Conservation (phyloP, 2,113 vertebrate genomes). For the Catagonus wagneri region DNA sequence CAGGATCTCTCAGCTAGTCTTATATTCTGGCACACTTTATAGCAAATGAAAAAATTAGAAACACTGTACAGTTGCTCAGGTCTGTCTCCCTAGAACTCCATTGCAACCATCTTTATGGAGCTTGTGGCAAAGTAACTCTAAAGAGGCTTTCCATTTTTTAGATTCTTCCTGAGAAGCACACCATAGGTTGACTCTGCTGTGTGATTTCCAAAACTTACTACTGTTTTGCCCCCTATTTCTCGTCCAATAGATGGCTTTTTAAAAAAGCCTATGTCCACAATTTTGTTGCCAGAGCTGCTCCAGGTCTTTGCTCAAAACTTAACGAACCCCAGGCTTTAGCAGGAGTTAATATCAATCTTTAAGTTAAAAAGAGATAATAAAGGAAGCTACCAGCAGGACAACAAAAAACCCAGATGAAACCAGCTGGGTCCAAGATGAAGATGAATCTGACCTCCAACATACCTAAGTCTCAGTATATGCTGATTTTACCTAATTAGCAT, state of each 20-base stretch:
- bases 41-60: not conserved
- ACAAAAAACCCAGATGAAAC: not conserved
- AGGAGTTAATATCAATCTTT: not conserved
- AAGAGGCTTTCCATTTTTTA: not conserved
- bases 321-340: not conserved
- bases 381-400: not conserved
- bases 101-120: not conserved
- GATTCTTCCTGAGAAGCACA: not conserved
- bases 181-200: not conserved
- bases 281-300: not conserved
- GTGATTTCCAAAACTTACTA: not conserved
- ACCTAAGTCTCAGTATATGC: no score
- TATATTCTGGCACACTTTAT: not conserved
- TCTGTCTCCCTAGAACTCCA: not conserved
- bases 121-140: not conserved
- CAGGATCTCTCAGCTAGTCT: not conserved
- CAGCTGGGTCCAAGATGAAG: not conserved
- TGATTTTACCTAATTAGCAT: not conserved
- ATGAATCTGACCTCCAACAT: not conserved
- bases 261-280: not conserved
- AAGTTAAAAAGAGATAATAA: not conserved
- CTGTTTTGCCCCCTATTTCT: not conserved
- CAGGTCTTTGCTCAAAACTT: not conserved
- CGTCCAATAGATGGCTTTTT: not conserved
- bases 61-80: not conserved